phyloP scores from a whole-genome alignment of 1,140 invertebrate genomes.

The Platyscapa corneri region DNA sequence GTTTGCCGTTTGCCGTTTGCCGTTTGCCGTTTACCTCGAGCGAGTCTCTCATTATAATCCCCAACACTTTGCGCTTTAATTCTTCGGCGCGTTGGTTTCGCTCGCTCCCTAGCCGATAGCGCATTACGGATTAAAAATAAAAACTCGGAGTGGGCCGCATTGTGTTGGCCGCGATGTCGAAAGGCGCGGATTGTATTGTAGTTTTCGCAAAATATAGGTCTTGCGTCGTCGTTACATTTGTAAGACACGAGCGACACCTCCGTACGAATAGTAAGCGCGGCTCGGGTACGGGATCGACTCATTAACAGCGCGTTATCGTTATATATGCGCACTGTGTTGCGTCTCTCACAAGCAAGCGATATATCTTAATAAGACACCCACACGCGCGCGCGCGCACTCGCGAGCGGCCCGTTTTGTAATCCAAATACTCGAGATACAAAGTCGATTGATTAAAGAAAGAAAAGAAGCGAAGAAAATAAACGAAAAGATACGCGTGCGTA shows the following conservation, averaged over 20 bases:
- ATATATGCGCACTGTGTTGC: not conserved
- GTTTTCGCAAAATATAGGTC: conserved; percentile 25
- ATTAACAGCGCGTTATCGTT: conserved; percentile 26
- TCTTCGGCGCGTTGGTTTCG: not conserved
- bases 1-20: not conserved
- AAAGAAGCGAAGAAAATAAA: no score
- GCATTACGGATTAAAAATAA: not conserved
- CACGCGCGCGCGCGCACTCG: not conserved
- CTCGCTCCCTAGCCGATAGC: not conserved
- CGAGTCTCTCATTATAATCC: no score
- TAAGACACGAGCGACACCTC: not conserved
- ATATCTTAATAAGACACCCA: conserved; percentile 35
- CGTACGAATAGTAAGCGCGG: not conserved
- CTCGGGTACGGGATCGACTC: conserved; percentile 18
- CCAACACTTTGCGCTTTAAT: no score
- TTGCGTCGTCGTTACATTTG: not conserved
- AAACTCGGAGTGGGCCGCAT: not conserved
- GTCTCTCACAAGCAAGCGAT: not conserved
- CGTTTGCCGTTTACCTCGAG: no score
- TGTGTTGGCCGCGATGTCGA: not conserved
- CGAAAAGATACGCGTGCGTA: not conserved
- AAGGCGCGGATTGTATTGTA: not conserved
- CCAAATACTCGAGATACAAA: not conserved
- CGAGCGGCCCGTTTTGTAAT: conserved; percentile 5
- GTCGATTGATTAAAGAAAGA: not conserved